Percentiles rank a stretch among this genome's conserved stretches.
Evolutionary conservation across 2,888 invertebrate genomes (phyloP).

Genomic region (Stenodema calcarata): DNA sequence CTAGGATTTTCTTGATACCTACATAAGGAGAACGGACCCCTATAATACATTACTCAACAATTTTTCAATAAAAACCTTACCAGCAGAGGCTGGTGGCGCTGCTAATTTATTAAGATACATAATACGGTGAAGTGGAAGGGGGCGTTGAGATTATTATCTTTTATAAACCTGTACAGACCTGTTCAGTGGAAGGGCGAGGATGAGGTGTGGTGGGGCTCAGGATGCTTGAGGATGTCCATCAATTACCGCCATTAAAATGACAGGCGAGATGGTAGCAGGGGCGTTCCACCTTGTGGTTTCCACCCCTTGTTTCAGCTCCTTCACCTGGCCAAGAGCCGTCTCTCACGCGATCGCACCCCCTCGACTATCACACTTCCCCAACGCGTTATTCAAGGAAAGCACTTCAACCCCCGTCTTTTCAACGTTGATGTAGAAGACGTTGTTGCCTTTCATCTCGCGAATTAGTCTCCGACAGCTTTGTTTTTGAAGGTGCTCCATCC

Average conservation of each 20-base stretch:
- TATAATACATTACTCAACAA: no score
- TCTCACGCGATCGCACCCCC: not conserved
- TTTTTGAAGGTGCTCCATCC: not conserved
- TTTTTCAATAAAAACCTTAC: no score
- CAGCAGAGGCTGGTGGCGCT: not conserved
- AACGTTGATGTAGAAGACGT: not conserved
- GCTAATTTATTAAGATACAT: not conserved
- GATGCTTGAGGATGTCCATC: not conserved
- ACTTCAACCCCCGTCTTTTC: not conserved
- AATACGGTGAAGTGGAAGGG: not conserved
- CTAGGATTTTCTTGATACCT: no score
- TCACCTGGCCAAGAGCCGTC: not conserved
- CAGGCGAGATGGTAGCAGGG: not conserved
- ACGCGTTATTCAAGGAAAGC: slow-evolving; percentile 2
- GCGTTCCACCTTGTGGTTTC: not conserved
- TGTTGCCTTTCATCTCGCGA: not conserved
- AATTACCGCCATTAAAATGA: slow-evolving; percentile 15
- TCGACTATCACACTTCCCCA: not conserved
- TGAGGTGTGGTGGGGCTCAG: no score
- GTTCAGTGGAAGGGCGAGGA: not conserved
- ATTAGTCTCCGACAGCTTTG: not conserved
- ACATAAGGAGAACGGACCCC: no score
- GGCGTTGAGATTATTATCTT: not conserved
- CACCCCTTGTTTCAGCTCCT: slow-evolving; percentile 7
- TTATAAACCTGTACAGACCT: not conserved